Evolutionary conservation across 2,888 invertebrate genomes (phyloP).

Genomic region (Parnassius smintheus): DNA sequence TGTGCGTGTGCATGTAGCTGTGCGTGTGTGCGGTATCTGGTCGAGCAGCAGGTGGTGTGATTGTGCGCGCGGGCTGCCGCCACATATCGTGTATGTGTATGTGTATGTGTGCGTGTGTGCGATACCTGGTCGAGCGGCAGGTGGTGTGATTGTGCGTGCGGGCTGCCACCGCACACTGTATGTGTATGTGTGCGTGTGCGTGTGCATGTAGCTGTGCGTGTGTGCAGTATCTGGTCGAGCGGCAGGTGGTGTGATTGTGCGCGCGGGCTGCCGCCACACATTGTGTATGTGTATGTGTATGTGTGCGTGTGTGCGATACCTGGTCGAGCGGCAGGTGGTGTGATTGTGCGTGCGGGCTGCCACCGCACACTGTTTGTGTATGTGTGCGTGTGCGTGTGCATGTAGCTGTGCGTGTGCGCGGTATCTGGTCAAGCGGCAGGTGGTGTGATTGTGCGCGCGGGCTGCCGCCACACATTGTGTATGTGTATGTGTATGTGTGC

Average conservation of each 20-base stretch:
- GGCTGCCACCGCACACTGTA: constrained; percentile 37
- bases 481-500: too few species aligned
- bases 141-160: constrained; percentile 83
- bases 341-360: too few species aligned
- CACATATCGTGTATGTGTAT: constrained; percentile 86
- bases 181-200: too few species aligned
- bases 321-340: background rate
- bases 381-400: too few species aligned
- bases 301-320: constrained; percentile 31
- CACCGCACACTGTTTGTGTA: too few species aligned
- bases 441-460: constrained; percentile 84
- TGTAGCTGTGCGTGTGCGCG: too few species aligned
- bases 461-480: background rate
- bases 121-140: constrained; percentile 67
- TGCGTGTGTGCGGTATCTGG: too few species aligned
- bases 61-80: constrained; percentile 86
- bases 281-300: constrained; percentile 80
- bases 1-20: too few species aligned
- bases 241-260: constrained; percentile 82
- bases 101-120: constrained; percentile 30
- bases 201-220: too few species aligned
- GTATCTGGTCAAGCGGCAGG: constrained; percentile 68
- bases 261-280: constrained; percentile 91
- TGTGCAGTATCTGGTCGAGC: constrained; percentile 45
- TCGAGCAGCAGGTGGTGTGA: constrained; percentile 82